Conservation (phyloP, 2,888 invertebrate genomes). For the Ennomos fuscantarius region DNA sequence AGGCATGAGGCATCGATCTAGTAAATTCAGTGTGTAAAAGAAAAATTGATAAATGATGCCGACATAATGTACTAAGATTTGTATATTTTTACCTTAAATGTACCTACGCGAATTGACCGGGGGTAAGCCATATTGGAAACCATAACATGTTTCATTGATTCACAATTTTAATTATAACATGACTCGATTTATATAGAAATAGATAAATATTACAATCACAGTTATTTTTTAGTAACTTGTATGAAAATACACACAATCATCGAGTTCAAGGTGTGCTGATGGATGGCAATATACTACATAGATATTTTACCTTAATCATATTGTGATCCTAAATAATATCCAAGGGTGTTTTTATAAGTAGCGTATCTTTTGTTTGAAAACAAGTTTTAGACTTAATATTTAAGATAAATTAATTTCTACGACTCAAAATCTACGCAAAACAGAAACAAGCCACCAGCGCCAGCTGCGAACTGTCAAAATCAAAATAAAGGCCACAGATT, state of each 20-base stretch:
- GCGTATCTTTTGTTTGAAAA: background rate
- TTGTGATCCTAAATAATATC: slow-evolving; percentile 40
- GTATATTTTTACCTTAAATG: slow-evolving; percentile 48
- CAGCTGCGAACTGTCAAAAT: slow-evolving; percentile 81
- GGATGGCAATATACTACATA: slow-evolving; percentile 12
- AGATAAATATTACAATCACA: slow-evolving; percentile 1
- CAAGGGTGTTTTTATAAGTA: background rate
- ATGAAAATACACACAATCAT: slow-evolving; percentile 33
- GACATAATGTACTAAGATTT: slow-evolving; percentile 26
- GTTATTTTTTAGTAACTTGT: slow-evolving; percentile 14
- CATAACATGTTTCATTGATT: slow-evolving; percentile 56
- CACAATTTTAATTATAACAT: slow-evolving; percentile 31
- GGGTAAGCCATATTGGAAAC: slow-evolving; percentile 77
- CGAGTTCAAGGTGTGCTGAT: slow-evolving; percentile 25
- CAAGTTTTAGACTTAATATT: slow-evolving; percentile 15
- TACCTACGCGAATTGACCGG: slow-evolving; percentile 52
- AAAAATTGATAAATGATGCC: slow-evolving; percentile 35
- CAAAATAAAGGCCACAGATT: slow-evolving; percentile 30
- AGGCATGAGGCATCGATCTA: slow-evolving; percentile 9
- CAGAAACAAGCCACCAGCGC: slow-evolving; percentile 64
- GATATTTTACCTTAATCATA: slow-evolving; percentile 64
- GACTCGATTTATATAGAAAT: slow-evolving; percentile 7
- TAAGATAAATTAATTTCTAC: slow-evolving; percentile 40
- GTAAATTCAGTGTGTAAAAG: slow-evolving; percentile 9
- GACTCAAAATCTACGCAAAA: slow-evolving; percentile 57